Percentiles rank a stretch among this genome's conserved stretches.
phyloP scores from a whole-genome alignment of 37 sponge, comb jelly and placozoan genomes.

The Beroe forskalii region DNA sequence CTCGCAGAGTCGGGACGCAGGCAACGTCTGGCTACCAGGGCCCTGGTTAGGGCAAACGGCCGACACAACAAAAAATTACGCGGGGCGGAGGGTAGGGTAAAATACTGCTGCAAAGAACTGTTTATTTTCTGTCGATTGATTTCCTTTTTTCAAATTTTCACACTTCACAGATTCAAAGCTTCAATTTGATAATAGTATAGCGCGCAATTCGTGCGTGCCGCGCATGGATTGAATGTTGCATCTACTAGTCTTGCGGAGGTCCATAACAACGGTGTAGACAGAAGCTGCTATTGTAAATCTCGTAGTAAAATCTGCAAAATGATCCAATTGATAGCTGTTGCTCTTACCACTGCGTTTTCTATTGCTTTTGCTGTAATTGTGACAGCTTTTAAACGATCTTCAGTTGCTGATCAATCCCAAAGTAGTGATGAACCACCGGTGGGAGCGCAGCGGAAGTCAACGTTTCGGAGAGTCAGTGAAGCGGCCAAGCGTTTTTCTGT shows the following conservation, averaged over 20 bases:
- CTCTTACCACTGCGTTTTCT: not conserved
- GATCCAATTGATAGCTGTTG: not conserved
- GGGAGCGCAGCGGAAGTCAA: not conserved
- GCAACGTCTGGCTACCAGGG: too few species aligned
- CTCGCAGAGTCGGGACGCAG: too few species aligned
- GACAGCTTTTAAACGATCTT: not conserved
- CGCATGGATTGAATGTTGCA: too few species aligned
- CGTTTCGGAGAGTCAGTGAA: not conserved
- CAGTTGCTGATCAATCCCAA: not conserved
- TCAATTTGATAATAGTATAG: too few species aligned
- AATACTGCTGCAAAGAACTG: too few species aligned
- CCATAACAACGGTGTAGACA: slow-evolving; percentile 7
- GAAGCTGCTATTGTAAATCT: not conserved
- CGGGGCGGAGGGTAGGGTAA: too few species aligned
- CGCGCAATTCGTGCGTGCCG: too few species aligned
- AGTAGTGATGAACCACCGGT: not conserved
- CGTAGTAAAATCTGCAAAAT: not conserved
- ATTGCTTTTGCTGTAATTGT: not conserved
- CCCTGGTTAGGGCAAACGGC: too few species aligned
- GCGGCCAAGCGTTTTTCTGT: slow-evolving; percentile 21
- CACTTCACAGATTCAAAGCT: too few species aligned
- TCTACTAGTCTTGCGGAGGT: slow-evolving; percentile 46
- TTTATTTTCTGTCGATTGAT: too few species aligned
- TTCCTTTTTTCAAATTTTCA: too few species aligned
- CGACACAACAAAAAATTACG: too few species aligned